Base-by-base conservation (phyloP, 2,113 vertebrate genomes). In the Chionodraco myersi region DNA sequence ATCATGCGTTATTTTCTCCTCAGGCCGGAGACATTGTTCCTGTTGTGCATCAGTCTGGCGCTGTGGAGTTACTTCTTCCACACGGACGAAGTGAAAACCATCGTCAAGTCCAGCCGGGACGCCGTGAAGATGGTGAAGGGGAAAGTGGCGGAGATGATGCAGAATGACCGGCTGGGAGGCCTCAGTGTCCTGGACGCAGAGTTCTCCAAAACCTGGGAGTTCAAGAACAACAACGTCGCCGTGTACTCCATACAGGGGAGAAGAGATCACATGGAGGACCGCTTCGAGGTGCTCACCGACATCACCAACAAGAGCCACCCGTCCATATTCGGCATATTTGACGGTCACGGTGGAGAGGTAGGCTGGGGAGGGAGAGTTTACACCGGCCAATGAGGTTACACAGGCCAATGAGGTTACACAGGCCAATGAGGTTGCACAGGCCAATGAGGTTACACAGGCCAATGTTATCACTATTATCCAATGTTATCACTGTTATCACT, bases 1-100 rank as follows among this genome's bases (percentile, higher is more conserved):
- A 99, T 97, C 97, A 99, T 98, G 98, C 97, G 98, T 88, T 98
- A 97, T 96, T 97, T 99, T 94, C 97, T 99, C 92, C 96, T 99
- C 73, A 96, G 98, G 95, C 98, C 98, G 83, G 97, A 99, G 96
- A 98, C 97, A 80, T 88, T 99, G 86, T 98, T 99, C 86, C 93
- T 99, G 89, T 88, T 99, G 77, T 99, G 98, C 92, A 96, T 99
- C 83, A 99, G 98, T 88, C 90, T 99, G 96, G 98, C 97, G 72
- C 94, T 99, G 82, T 99, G 98, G 97, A 99, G 98, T 85, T 98
- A 99, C 76, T 98, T 99, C 95, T 99, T 99, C 91, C 98, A 99
- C 94, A 99, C 97, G 0, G 98, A 99, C 94, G 98, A 99, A 92
- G 97, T 99, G 93, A 99, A 99, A 92, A 99, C 97, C 94, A 99